Evolutionary conservation across 2,888 invertebrate genomes (phyloP), one percentile per base, ranked within the genome.

Genomic region (Lasioglossum marginatum): DNA sequence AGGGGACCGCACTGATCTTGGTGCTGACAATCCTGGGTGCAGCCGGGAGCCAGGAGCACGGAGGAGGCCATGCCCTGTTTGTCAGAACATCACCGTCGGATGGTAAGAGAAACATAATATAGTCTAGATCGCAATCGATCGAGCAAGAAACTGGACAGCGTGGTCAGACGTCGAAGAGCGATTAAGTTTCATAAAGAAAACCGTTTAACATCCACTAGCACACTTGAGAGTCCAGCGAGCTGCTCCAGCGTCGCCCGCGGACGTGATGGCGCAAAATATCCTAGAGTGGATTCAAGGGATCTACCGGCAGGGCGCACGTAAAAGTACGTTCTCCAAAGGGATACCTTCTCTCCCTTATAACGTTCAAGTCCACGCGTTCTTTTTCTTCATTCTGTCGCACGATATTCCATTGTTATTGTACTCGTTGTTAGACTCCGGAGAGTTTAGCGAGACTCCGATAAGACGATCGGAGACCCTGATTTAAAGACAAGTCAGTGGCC

Each of bases 241-340:
- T 43, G 88, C 90, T 66, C 82, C 92, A 57, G 89, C 93, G 78
- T 91, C 93, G 63, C 90, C 93, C 76, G 96, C 97, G 77, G 97
- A 97, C 93, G 96, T 97, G 93, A 97, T 97, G 97, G 97, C 97
- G 81, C 96, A 97, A 94, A 97, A 97, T 93, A 96, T 97, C 89
- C 96, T 97, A 83, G 97, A 97, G 89, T 97, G 97, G 97, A 96
- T 97, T 87, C 97, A 97, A 94, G 97, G 97, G 89, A 96, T 97
- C 84, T 97, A 97, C 93, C 96, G 96, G 88, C 96, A 97, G 93
- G 96, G 96, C 87, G 95, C 95, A 86, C 94, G 96, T 92, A 96
- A 95, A 95, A 96, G 96, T 96, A 95, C 90, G 95, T 94, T 87
- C 88, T 83, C 87, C 78, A 76, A 60, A 48, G 60, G 60, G 8